These are phyloP conservation scores for Ectemnius continuus DNA, from an alignment of 2,888 invertebrate species.

Conservation along the genomic window DNA sequence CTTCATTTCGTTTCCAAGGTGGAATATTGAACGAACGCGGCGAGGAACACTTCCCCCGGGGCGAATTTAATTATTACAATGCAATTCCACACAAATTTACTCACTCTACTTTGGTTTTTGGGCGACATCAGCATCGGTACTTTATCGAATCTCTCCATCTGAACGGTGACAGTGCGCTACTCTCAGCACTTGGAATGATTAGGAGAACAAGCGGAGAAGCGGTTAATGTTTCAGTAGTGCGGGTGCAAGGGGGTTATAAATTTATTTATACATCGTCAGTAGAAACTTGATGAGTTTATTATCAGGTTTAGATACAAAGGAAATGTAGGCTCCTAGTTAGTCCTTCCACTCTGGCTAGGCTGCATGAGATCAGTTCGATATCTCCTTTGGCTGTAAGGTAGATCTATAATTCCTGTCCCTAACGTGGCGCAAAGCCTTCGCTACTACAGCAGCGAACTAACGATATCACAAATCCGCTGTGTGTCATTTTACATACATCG, in stretches of 20 bases:
- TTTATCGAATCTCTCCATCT: neutral
- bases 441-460: too few relatives aligned
- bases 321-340: slow-evolving; percentile 49
- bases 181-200: slow-evolving; percentile 17
- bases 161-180: slow-evolving; percentile 12
- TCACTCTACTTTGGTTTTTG: slow-evolving; percentile 55
- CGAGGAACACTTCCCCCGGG: neutral
- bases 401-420: too few relatives aligned
- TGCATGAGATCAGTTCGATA: too few relatives aligned
- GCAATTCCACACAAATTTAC: slow-evolving; percentile 4
- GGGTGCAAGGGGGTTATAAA: slow-evolving; percentile 59
- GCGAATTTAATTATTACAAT: neutral
- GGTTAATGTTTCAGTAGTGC: slow-evolving; percentile 20
- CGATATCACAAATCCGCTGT: too few relatives aligned
- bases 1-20: neutral
- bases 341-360: slow-evolving; percentile 25
- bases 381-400: too few relatives aligned
- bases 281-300: slow-evolving; percentile 74
- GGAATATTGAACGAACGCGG: neutral
- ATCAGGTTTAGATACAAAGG: slow-evolving; percentile 70
- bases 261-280: slow-evolving; percentile 64
- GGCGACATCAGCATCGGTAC: neutral
- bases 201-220: slow-evolving; percentile 56
- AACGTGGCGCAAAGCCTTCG: too few relatives aligned
- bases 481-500: too few relatives aligned